Evolutionary conservation across 1,140 invertebrate species (phyloP), one percentile per base, ranked within the genome.

Genomic region (Zeugodacus cucurbitae): DNA sequence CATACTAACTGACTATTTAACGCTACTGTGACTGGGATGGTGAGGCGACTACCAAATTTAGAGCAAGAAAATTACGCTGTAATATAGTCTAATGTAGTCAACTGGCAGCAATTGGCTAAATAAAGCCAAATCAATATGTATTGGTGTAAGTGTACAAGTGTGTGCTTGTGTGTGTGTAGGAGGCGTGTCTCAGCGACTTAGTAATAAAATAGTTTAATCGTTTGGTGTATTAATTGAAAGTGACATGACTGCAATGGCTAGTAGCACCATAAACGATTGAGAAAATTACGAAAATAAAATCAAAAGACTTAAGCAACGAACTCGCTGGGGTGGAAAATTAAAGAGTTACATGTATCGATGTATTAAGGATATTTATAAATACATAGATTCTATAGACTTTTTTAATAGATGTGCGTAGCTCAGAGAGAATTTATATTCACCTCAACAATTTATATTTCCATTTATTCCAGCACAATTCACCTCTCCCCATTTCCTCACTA

Each of bases 271-370:
- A 82, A 82, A 22, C 11, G 41, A 26, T 26, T 29, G 0, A 82
- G 22, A 44, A 82, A 62, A 26, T 62, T 62, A 62, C 6, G 58
- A 62, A 62, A 62, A 62, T 62, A 62, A 37, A 59, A 37, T 64
- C 87, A 78, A 88, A 88, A 88, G 87, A 88, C 87, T 88, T 88
- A 88, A 78, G 87, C 67, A 57, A 88, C 87, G 58, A 88, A 78
- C 67, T 57, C 48, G 74, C 3, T 5, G n/a, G 11, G 44, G 34
- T n/a, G 8, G 74, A 54, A 82, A 82, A 54, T 20, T 11, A 4
- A 54, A 54, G 10, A 11, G 0, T 54, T 4, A 54, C 14, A 20
- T 4, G 14, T 54, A 17, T 54, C 17, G 48, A 54, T 4, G 3
- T 54, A 20, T 54, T 10, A 3, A 20, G 14, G 2, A 17, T 3